phyloP scores from a whole-genome alignment of 2,797 vertebrate genomes.

The Australoheros facetus region DNA sequence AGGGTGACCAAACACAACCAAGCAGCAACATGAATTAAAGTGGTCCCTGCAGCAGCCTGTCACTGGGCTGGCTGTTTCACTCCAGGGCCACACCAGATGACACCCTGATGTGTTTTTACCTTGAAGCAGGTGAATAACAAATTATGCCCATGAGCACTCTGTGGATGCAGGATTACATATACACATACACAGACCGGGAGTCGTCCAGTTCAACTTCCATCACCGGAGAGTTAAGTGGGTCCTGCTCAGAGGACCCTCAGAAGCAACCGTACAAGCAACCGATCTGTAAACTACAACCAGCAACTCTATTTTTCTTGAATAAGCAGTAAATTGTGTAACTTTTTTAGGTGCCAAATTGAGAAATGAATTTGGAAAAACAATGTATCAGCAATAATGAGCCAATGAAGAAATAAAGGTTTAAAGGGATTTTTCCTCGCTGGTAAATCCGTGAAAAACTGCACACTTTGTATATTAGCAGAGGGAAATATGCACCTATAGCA shows the following conservation, averaged over 20 bases:
- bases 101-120: conserved; percentile 25
- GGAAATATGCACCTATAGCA: no score
- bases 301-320: not conserved
- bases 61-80: conserved; percentile 22
- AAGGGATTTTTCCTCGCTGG: no score
- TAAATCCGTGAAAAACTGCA: no score
- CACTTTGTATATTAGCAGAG: no score
- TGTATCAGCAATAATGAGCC: not conserved
- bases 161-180: conserved; percentile 12
- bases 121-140: conserved; percentile 27
- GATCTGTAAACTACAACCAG: not conserved
- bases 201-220: not conserved
- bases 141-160: conserved; percentile 33
- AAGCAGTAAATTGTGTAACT: not conserved
- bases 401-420: not conserved
- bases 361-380: not conserved
- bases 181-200: conserved; percentile 7
- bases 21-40: conserved; percentile 63
- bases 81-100: conserved; percentile 39
- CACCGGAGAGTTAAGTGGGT: not conserved
- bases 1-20: conserved; percentile 44
- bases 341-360: not conserved
- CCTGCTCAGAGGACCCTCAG: not conserved
- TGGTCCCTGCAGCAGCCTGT: conserved; percentile 45
- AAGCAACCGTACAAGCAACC: not conserved